Evolutionary conservation across 2,888 invertebrate genomes (phyloP).

Genomic region (Thalpophila matura): DNA sequence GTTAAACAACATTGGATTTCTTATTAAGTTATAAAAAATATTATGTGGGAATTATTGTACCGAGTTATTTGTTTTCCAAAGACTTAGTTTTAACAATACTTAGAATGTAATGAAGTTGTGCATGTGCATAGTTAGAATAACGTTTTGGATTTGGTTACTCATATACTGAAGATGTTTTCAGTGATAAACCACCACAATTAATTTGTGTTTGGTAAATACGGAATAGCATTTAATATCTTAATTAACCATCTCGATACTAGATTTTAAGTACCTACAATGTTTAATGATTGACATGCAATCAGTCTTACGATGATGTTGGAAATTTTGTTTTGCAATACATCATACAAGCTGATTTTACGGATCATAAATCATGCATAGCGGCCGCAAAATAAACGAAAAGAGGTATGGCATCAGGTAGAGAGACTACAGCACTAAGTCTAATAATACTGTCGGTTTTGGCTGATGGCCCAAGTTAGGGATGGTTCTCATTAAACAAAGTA

Average conservation of each 20-base stretch:
- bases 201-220: slow-evolving; percentile 39
- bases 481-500: slow-evolving; percentile 66
- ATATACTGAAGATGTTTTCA: neutral
- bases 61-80: slow-evolving; percentile 10
- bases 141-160: neutral
- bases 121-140: neutral
- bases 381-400: slow-evolving; percentile 65
- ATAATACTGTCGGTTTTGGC: slow-evolving; percentile 87
- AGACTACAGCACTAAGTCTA: slow-evolving; percentile 83
- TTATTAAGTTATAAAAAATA: neutral
- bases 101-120: neutral
- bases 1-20: slow-evolving; percentile 1
- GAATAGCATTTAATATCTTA: slow-evolving; percentile 38
- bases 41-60: slow-evolving; percentile 8
- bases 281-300: slow-evolving; percentile 30
- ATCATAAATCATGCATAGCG: slow-evolving; percentile 63
- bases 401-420: slow-evolving; percentile 79
- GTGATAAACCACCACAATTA: neutral
- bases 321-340: slow-evolving; percentile 36
- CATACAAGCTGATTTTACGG: slow-evolving; percentile 44
- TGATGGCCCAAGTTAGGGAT: slow-evolving; percentile 78
- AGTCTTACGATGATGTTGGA: slow-evolving; percentile 15
- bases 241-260: slow-evolving; percentile 36
- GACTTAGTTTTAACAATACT: neutral
- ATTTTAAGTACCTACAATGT: slow-evolving; percentile 28